Evolutionary conservation across 2,797 vertebrate genomes (phyloP), one percentile per base, ranked within the genome.

Genomic region (Pseudopleuronectes americanus): DNA sequence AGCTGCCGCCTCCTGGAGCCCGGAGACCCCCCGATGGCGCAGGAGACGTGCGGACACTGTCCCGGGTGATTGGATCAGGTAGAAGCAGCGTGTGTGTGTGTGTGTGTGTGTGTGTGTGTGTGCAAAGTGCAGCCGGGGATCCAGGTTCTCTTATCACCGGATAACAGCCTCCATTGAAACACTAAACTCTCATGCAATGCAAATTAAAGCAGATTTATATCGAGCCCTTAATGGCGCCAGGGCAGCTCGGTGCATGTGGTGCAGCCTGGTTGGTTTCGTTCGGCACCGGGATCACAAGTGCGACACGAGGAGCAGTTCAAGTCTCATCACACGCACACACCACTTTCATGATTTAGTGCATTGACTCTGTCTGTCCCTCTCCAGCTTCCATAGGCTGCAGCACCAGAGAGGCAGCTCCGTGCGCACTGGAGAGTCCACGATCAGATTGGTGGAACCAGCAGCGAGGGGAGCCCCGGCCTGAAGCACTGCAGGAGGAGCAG

Each of bases 371-470:
- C 53, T 77, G 67, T 64, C 19, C 64, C 69, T 77, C 69, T 64
- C 17, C 64, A 77, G 72, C 48, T 74, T 61, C 21, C 12, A 83
- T 64, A 87, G 88, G 85, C 87, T 84, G 81, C 81, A 14, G 80
- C 72, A 73, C 49, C 74, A 63, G 75, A 2, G 79, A 81, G 68
- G 81, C 81, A 13, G 70, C 55, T 70, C 61, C 2, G 66, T 67
- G 83, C 73, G 71, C 86, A 71, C 80, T 84, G 86, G 80, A 79
- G 14, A 83, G 64, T 62, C 85, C 76, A 10, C n/a, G 21, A 77
- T 83, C 56, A 68, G 68, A 85, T 90, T 87, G 87, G 84, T 69
- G 86, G 84, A 87, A 64, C 3, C 55, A 28, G 38, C 5, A 28
- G 38, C 6, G 65, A 76, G 82, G 77, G 74, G 79, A 80, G 80